Evolutionary conservation across 1,140 invertebrate species (phyloP), one percentile per base, ranked within the genome.

Genomic region (Cepaea nemoralis): DNA sequence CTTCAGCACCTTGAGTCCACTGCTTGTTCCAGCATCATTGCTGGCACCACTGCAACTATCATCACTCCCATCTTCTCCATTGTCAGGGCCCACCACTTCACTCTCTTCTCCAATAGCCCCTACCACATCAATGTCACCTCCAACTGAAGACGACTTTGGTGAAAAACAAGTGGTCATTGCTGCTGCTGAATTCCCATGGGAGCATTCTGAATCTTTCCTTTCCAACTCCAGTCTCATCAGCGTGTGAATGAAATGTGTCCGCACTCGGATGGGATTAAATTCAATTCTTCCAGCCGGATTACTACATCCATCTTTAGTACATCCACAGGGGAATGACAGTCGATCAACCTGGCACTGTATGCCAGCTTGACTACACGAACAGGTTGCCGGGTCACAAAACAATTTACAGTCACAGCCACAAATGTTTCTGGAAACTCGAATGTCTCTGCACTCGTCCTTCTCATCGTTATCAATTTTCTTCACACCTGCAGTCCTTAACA

Each of bases 281-380:
- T 99, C 98, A 82, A 99, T 96, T 78, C 98, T 93, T 12, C 98
- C 98, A 74, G 94, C 94, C 3, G 94, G 94, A 91, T 99, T 99
- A 45, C 94, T 95, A 91, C 98, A 99, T 70, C 96, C 96, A 87
- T 99, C 97, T 83, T 96, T 94, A 0, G 96, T 95, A 92, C 98
- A 99, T 33, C 97, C 97, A 91, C 98, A 99, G 0, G 98, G 98
- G 91, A 99, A 99, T 87, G 96, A 97, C 63, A 97, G 93, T 83
- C 97, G 94, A 92, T 99, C 97, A 33, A 99, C 96, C 93, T 98
- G 97, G 90, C 97, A 99, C 92, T 98, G 98, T 82, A 99, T 99
- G 39, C 97, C 97, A 71, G 96, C 96, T 89, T 96, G 94, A 89
- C 96, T 96, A 92, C 98, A 99, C 39, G 95, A 95, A 91, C 98